phyloP scores from a whole-genome alignment of 2,888 invertebrate species.

The Psococerastis gibbosa region DNA sequence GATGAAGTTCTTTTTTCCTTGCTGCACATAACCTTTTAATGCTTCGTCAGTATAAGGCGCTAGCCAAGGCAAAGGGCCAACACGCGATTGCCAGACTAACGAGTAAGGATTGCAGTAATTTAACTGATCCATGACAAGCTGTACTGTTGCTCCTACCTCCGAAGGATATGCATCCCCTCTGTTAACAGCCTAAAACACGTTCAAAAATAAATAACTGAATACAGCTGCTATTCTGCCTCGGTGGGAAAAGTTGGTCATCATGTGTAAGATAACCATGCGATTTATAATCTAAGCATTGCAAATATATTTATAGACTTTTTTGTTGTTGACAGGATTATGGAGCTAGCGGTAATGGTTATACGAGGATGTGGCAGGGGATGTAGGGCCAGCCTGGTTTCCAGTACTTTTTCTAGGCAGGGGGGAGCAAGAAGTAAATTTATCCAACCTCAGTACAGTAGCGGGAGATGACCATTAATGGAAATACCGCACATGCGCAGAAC shows the following conservation, averaged over 20 bases:
- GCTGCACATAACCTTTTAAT: conserved; percentile 60
- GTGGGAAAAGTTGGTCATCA: background rate
- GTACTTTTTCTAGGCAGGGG: no score
- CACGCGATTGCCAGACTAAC: conserved; percentile 94
- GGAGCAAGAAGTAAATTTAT: no score
- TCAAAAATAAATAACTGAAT: conserved; percentile 17
- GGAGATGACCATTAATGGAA: no score
- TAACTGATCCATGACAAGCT: conserved; percentile 66
- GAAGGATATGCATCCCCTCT: conserved; percentile 87
- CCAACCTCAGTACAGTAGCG: no score
- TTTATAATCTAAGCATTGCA: background rate
- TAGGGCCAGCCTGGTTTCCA: no score
- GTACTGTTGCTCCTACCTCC: conserved; percentile 87
- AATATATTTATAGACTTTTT: no score
- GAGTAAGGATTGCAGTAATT: conserved; percentile 56
- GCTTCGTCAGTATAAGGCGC: conserved; percentile 81
- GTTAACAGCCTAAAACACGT: conserved; percentile 57
- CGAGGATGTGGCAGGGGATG: no score
- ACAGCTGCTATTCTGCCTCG: no score
- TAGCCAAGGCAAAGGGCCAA: conserved; percentile 86
- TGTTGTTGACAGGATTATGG: no score
- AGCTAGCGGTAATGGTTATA: no score
- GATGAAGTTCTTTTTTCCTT: conserved; percentile 68
- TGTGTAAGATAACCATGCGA: background rate
- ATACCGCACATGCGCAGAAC: no score